Percentiles rank a stretch among this genome's conserved stretches.
Conservation (phyloP, 2,888 invertebrate species). For the Lordiphosa andalusiaca region DNA sequence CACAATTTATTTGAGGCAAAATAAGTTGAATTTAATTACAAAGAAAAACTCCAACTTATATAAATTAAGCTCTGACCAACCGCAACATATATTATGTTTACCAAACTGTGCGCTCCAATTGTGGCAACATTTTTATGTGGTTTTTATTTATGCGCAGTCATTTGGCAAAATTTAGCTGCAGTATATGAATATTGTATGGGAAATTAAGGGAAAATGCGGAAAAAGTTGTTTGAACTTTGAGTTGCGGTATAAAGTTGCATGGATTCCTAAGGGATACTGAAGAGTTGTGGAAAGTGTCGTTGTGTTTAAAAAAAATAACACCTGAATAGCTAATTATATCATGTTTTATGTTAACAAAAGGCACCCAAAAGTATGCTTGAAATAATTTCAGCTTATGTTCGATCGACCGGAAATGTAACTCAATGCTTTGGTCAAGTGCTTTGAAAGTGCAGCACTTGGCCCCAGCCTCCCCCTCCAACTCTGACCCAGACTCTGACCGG, state of each 20-base stretch:
- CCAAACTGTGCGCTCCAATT: background rate
- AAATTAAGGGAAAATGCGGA: too few species aligned
- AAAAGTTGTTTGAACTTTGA: too few species aligned
- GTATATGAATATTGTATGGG: conserved; percentile 24
- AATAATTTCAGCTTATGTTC: conserved; percentile 3
- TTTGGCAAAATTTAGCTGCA: conserved; percentile 23
- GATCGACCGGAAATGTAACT: background rate
- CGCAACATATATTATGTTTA: background rate
- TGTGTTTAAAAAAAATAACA: too few species aligned
- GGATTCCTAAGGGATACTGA: too few species aligned
- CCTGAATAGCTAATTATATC: too few species aligned
- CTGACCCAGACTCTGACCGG: background rate
- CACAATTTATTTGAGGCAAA: background rate
- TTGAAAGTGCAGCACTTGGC: conserved; percentile 16
- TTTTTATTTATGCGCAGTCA: conserved; percentile 18
- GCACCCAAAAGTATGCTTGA: conserved; percentile 6
- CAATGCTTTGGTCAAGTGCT: conserved; percentile 11
- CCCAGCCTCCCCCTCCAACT: conserved; percentile 1
- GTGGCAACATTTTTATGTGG: conserved; percentile 5
- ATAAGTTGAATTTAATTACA: conserved; percentile 1
- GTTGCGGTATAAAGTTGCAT: too few species aligned
- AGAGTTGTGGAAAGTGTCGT: too few species aligned
- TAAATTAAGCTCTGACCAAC: conserved; percentile 10
- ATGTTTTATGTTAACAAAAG: too few species aligned
- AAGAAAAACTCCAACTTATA: background rate